phyloP scores from a whole-genome alignment of 2,888 invertebrate species.

The Neoscelio sp. region DNA sequence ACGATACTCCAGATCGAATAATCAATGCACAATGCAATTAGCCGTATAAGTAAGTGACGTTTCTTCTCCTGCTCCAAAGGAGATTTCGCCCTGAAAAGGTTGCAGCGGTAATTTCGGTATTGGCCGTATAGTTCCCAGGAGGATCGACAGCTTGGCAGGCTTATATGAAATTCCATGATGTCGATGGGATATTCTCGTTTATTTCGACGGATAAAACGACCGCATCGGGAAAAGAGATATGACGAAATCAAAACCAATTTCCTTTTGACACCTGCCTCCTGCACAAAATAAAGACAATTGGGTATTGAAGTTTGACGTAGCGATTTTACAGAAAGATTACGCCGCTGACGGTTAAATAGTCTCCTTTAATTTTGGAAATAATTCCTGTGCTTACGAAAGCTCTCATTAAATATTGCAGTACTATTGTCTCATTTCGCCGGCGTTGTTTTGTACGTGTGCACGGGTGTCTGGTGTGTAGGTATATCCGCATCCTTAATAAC shows the following conservation, averaged over 20 bases:
- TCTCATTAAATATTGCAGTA: constrained; percentile 21
- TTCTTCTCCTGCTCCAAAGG: constrained; percentile 38
- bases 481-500: constrained; percentile 31
- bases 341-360: no score
- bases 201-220: constrained; percentile 57
- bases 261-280: constrained; percentile 37
- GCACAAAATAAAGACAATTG: constrained; percentile 8
- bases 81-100: constrained; percentile 33
- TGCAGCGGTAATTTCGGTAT: constrained; percentile 69
- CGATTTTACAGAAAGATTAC: constrained; percentile 23
- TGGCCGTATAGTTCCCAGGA: constrained; percentile 68
- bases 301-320: constrained; percentile 41
- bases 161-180: constrained; percentile 70
- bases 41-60: constrained; percentile 51
- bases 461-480: constrained; percentile 3
- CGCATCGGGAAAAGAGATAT: constrained; percentile 25
- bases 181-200: constrained; percentile 62
- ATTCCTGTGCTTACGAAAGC: background rate
- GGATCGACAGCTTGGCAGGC: constrained; percentile 52
- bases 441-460: constrained; percentile 16
- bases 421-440: constrained; percentile 35
- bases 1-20: constrained; percentile 53
- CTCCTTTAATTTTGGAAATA: no score
- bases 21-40: constrained; percentile 54
- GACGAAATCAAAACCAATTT: constrained; percentile 54